Evolutionary conservation across 2,113 vertebrate species (phyloP), one percentile per base, ranked within the genome.

Genomic region (Thunnus thynnus): DNA sequence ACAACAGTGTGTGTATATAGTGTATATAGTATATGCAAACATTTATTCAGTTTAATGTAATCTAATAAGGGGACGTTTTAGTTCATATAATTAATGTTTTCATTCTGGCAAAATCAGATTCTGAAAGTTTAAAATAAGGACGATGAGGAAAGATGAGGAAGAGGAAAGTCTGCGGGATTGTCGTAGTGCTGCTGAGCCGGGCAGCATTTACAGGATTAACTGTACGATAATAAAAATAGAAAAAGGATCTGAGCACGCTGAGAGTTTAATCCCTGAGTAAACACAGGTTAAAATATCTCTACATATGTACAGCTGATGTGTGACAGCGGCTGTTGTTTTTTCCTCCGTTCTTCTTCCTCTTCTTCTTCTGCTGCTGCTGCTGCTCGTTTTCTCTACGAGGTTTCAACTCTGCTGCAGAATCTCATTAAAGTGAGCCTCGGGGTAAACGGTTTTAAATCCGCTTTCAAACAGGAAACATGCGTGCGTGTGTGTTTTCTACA

Each of bases 261-360:
- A 51, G 18, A 17, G 30, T 60, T 66, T 64, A 79, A 64, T 72
- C 68, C 52, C 50, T 0, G 25, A 56, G 51, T 57, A 79, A 72
- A 80, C 69, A 68, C 50, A 76, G 65, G 56, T 81, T 74, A 22
- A 48, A 74, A 55, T 58, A 62, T 27, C 41, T 48, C 22, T 22
- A 9, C 22, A 25, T 17, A 30, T 30, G 27, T 30, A 30, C 1
- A 41, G 36, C 5, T 32, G 36, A 36, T 51, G 36, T 52, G 51
- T 46, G 61, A 65, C 76, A 13, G 30, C 72, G 27, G 27, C 44
- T 66, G 32, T 14, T 41, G 9, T 27, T n/a, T 6, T 71, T 54
- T 8, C 41, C 18, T 18, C 22, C 68, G 22, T 22, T 11, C 52
- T 18, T 69, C 65, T 11, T 54, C 36, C 13, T 71, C 68, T 9